Conservation (phyloP, 2,113 vertebrate genomes). For the Callipepla squamata region DNA sequence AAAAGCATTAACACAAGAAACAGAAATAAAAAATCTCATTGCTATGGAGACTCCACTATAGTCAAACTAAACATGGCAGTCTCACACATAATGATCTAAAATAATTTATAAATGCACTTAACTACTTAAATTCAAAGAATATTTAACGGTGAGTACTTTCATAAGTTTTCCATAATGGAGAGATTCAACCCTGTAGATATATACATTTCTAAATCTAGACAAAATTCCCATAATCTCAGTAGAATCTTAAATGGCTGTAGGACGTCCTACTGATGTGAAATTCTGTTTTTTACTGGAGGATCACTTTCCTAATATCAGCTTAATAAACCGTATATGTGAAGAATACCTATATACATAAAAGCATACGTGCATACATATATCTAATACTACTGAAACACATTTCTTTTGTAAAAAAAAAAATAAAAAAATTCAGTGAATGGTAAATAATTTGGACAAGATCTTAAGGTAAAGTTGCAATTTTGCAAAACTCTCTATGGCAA, state of each 20-base stretch:
- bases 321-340: neutral
- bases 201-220: neutral
- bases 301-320: neutral
- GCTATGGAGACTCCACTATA: neutral
- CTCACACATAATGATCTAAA: neutral
- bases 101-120: neutral
- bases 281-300: neutral
- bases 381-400: neutral
- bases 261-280: neutral
- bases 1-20: neutral
- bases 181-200: neutral
- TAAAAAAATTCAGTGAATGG: neutral
- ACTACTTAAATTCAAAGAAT: neutral
- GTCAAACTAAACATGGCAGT: neutral
- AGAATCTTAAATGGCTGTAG: neutral
- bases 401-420: neutral
- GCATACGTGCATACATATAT: neutral
- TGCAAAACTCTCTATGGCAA: neutral
- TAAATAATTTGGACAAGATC: neutral
- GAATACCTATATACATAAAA: neutral
- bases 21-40: neutral
- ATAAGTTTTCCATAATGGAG: neutral
- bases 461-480: neutral
- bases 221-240: neutral
- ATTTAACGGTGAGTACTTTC: neutral